These are phyloP conservation scores for Thyatira batis DNA, from an alignment of 2,888 invertebrate genomes.

Conservation along the genomic window DNA sequence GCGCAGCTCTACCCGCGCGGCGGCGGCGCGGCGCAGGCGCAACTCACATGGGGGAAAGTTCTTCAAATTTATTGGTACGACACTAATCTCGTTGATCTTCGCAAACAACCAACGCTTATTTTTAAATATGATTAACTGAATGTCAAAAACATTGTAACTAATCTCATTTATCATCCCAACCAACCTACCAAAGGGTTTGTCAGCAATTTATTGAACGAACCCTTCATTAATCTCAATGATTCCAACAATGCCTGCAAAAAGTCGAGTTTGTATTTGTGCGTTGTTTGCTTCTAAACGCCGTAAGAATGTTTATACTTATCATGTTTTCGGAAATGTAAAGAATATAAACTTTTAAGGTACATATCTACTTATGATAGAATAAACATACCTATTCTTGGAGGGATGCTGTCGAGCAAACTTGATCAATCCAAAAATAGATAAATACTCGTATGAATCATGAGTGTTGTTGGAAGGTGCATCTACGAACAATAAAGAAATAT, in stretches of 20 bases:
- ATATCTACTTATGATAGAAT: too few relatives aligned
- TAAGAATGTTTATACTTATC: too few relatives aligned
- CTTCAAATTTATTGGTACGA: background rate
- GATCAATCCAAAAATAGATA: too few relatives aligned
- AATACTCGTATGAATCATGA: too few relatives aligned
- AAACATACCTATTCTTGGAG: too few relatives aligned
- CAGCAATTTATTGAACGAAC: background rate
- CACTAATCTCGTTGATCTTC: background rate
- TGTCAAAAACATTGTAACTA: background rate
- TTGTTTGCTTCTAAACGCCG: background rate
- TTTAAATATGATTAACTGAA: background rate
- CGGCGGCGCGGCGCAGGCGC: background rate
- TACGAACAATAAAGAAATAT: too few relatives aligned
- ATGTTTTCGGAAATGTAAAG: too few relatives aligned
- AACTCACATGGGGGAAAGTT: background rate
- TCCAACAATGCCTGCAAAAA: background rate
- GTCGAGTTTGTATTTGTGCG: background rate
- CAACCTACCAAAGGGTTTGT: background rate
- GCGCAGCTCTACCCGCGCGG: conserved; percentile 6
- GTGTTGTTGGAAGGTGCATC: too few relatives aligned
- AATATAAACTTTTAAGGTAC: too few relatives aligned
- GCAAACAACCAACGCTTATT: background rate
- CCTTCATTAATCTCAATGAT: background rate
- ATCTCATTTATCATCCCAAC: background rate
- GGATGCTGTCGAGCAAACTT: too few relatives aligned